A percentile compares a stretch with the other conserved stretches of the same genome.
Conservation (phyloP, 1,140 invertebrate genomes). For the Drosophila orena region DNA sequence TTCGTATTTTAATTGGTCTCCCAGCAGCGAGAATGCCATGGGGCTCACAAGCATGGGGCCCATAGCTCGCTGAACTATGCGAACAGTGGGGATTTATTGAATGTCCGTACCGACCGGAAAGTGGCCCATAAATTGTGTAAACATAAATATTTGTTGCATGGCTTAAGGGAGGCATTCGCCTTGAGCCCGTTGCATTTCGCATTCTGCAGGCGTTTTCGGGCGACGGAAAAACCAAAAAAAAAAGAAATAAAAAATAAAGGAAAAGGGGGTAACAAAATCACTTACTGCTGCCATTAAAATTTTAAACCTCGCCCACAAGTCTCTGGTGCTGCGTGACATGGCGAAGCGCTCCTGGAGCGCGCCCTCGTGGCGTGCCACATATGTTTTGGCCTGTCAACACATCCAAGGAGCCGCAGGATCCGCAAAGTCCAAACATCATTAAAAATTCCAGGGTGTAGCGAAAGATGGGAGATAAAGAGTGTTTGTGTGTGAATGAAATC, state of each 20-base stretch:
- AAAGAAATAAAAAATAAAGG: neutral
- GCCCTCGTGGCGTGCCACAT: slow-evolving; percentile 95
- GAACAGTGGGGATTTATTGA: slow-evolving; percentile 59
- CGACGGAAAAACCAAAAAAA: neutral
- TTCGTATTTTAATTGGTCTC: slow-evolving; percentile 71
- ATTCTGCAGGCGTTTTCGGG: slow-evolving; percentile 29
- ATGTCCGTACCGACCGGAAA: slow-evolving; percentile 45
- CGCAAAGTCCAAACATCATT: slow-evolving; percentile 63
- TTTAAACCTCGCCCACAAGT: slow-evolving; percentile 93
- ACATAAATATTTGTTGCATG: slow-evolving; percentile 65
- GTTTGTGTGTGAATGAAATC: slow-evolving; percentile 65
- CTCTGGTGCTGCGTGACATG: slow-evolving; percentile 93
- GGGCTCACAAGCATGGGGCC: slow-evolving; percentile 8
- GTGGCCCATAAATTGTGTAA: slow-evolving; percentile 69
- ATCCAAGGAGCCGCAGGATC: slow-evolving; percentile 20
- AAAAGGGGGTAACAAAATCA: slow-evolving; percentile 43
- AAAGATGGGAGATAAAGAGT: slow-evolving; percentile 34
- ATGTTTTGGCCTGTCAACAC: slow-evolving; percentile 90
- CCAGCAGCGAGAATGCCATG: slow-evolving; percentile 6
- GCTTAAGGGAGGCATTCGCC: slow-evolving; percentile 12
- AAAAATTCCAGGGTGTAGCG: slow-evolving; percentile 55
- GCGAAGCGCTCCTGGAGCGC: slow-evolving; percentile 95
- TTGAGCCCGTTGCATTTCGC: slow-evolving; percentile 34
- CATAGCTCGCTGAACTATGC: slow-evolving; percentile 62
- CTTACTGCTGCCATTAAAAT: slow-evolving; percentile 91